These are phyloP conservation scores for Hipposideros armiger DNA, from an alignment of 2,113 vertebrate genomes.

Conservation along the genomic window DNA sequence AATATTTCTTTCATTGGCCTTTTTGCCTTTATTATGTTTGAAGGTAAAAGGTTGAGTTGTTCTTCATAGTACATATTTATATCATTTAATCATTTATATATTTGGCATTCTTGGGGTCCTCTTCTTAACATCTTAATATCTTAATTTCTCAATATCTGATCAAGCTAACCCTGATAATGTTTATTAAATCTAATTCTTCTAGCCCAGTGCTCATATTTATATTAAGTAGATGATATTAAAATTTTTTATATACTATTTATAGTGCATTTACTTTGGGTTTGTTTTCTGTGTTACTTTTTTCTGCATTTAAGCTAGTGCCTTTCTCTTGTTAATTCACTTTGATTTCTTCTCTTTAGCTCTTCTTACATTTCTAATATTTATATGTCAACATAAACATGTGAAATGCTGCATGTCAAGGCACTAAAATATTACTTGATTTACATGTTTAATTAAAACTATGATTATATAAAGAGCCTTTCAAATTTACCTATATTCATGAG, in stretches of 20 bases:
- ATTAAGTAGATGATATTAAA: not conserved
- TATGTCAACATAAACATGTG: not conserved
- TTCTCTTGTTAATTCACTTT: not conserved
- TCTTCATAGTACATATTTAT: not conserved
- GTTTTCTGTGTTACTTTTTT: not conserved
- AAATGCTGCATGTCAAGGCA: not conserved
- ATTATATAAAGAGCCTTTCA: not conserved
- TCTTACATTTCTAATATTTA: not conserved
- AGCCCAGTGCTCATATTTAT: not conserved
- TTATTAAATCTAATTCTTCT: not conserved
- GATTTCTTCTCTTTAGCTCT: not conserved
- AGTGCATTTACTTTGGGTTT: not conserved
- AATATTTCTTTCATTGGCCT: not conserved
- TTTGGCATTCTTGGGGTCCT: not conserved
- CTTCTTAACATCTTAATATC: not conserved
- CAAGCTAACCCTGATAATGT: not conserved
- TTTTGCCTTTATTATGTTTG: not conserved
- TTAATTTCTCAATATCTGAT: not conserved
- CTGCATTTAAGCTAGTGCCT: not conserved
- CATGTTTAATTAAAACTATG: not conserved
- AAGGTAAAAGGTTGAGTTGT: not conserved
- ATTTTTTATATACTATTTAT: not conserved
- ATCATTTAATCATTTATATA: not conserved
- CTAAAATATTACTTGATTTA: not conserved
- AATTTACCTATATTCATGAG: not conserved